Evolutionary conservation across 2,797 vertebrate genomes (phyloP).

Genomic region (Thamnophis elegans): DNA sequence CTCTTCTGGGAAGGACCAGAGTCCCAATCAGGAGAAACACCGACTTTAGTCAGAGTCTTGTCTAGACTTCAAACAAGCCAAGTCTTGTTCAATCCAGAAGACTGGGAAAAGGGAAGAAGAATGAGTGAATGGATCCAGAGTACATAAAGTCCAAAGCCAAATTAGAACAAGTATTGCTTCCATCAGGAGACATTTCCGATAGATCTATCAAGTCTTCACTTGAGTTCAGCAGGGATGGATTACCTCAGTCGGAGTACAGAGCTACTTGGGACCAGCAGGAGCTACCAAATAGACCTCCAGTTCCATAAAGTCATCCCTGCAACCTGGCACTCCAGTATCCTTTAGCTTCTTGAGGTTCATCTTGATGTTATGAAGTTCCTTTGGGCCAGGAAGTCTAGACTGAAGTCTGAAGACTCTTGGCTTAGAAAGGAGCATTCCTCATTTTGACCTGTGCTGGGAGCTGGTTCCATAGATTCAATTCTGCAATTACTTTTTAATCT

Average conservation of each 20-base stretch:
- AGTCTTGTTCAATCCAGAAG: neutral
- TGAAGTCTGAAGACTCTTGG: neutral
- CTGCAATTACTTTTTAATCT: neutral
- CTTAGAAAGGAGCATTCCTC: neutral
- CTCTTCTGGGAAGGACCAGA: neutral
- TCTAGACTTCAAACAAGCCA: neutral
- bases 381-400: neutral
- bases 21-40: neutral
- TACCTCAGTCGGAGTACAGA: neutral
- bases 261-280: neutral
- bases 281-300: neutral
- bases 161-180: neutral
- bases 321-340: neutral
- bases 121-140: neutral
- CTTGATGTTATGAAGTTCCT: neutral
- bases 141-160: neutral
- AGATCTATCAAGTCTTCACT: neutral
- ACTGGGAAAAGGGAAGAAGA: neutral
- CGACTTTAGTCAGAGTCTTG: neutral
- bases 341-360: neutral
- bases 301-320: neutral
- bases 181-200: neutral
- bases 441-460: neutral
- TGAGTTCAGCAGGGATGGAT: neutral
- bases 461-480: neutral